Conservation (phyloP, 2,797 vertebrate species). For the Scomberomorus guttatus region DNA sequence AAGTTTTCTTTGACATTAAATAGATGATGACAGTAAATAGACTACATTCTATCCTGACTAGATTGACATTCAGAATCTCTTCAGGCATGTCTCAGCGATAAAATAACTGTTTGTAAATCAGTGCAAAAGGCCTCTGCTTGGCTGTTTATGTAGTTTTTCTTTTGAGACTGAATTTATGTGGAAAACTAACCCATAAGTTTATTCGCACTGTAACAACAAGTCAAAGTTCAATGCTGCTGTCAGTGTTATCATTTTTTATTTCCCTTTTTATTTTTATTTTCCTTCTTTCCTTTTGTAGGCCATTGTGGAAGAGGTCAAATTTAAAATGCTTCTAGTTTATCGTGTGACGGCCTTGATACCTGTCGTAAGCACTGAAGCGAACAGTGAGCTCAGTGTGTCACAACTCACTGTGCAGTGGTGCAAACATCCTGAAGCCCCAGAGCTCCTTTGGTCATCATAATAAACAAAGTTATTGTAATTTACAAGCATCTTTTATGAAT, state of each 20-base stretch:
- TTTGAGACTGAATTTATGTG: background rate
- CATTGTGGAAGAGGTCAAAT: background rate
- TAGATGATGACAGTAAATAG: background rate
- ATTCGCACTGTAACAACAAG: background rate
- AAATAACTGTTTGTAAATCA: background rate
- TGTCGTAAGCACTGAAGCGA: background rate
- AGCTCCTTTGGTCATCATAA: constrained; percentile 2
- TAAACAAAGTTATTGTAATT: constrained; percentile 12
- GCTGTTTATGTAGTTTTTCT: background rate
- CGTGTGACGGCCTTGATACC: constrained; percentile 1
- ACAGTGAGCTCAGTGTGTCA: background rate
- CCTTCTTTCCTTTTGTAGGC: background rate
- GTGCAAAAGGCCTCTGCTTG: background rate
- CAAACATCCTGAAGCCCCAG: background rate
- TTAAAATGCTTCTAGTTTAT: background rate
- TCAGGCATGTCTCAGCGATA: background rate
- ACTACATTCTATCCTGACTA: background rate
- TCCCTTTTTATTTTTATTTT: background rate
- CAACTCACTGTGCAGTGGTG: background rate
- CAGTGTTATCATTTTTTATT: background rate
- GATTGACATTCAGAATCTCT: background rate
- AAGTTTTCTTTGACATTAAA: background rate
- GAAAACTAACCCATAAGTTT: background rate
- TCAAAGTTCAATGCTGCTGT: constrained; percentile 2
- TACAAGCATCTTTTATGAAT: background rate